Evolutionary conservation across 23 tunicate species (phyloP).

Genomic region (Pegea sp.): DNA sequence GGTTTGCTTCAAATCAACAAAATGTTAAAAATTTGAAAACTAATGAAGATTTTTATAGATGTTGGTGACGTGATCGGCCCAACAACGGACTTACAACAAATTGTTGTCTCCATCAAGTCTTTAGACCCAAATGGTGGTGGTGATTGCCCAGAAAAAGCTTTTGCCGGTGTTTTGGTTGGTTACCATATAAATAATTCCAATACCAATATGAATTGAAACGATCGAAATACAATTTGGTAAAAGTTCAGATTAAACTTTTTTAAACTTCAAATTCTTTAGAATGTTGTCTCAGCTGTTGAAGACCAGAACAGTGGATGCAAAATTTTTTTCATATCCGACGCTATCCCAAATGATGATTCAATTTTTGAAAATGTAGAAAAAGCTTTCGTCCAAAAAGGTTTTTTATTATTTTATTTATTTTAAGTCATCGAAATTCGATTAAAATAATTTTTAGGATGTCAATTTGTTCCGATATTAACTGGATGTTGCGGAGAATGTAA

Average conservation of each 20-base stretch:
- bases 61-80: slow-evolving; percentile 32
- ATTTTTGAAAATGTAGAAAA: not conserved
- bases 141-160: slow-evolving; percentile 44
- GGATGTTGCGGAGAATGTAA: slow-evolving; percentile 59
- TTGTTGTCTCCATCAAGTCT: slow-evolving; percentile 10
- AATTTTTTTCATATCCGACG: slow-evolving; percentile 51
- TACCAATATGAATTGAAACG: not conserved
- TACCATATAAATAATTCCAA: no score
- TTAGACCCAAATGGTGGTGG: slow-evolving; percentile 38
- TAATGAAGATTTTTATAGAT: not conserved
- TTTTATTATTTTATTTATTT: not conserved
- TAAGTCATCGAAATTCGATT: not conserved
- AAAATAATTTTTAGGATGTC: slow-evolving; percentile 16
- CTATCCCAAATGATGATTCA: slow-evolving; percentile 21
- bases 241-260: not conserved
- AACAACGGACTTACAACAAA: slow-evolving; percentile 12
- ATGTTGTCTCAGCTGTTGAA: slow-evolving; percentile 16
- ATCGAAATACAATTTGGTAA: not conserved
- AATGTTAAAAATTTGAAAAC: not conserved
- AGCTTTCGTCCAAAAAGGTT: slow-evolving; percentile 10
- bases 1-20: slow-evolving; percentile 7
- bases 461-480: slow-evolving; percentile 38
- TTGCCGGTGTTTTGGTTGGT: slow-evolving; percentile 28
- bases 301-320: slow-evolving; percentile 32
- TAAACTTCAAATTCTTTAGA: slow-evolving; percentile 6